Evolutionary conservation across 2,113 vertebrate species (phyloP).

Genomic region (Loxodonta africana): DNA sequence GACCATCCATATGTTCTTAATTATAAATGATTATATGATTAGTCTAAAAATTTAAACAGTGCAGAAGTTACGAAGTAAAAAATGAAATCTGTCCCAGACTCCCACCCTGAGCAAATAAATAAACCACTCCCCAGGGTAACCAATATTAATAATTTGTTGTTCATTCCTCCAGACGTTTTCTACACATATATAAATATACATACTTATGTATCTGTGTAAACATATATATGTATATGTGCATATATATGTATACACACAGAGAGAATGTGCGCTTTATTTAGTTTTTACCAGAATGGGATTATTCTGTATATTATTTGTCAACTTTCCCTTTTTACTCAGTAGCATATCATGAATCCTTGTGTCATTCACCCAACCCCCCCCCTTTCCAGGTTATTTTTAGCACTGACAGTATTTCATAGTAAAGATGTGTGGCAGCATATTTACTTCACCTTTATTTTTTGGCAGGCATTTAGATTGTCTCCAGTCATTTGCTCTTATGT

Average conservation of each 20-base stretch:
- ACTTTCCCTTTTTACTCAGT: not conserved
- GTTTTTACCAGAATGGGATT: not conserved
- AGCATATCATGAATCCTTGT: not conserved
- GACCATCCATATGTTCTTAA: not conserved
- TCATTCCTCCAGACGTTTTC: not conserved
- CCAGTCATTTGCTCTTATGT: not conserved
- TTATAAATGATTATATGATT: not conserved
- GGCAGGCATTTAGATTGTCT: not conserved
- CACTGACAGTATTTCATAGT: not conserved
- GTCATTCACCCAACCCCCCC: not conserved
- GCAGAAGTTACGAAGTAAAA: slow-evolving; percentile 10
- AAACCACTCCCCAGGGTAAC: not conserved
- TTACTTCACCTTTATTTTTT: not conserved
- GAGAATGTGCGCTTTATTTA: not conserved
- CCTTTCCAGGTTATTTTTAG: not conserved
- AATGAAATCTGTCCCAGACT: slow-evolving; percentile 9
- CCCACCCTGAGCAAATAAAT: not conserved
- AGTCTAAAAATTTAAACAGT: not conserved
- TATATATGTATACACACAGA: not conserved
- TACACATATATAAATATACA: not conserved
- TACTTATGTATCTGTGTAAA: not conserved
- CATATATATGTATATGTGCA: not conserved
- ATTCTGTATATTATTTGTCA: not conserved
- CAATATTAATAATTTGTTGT: not conserved
- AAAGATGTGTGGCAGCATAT: not conserved